Base-by-base conservation (phyloP, 2,888 invertebrate genomes). In the Stenotaenia linearis region DNA sequence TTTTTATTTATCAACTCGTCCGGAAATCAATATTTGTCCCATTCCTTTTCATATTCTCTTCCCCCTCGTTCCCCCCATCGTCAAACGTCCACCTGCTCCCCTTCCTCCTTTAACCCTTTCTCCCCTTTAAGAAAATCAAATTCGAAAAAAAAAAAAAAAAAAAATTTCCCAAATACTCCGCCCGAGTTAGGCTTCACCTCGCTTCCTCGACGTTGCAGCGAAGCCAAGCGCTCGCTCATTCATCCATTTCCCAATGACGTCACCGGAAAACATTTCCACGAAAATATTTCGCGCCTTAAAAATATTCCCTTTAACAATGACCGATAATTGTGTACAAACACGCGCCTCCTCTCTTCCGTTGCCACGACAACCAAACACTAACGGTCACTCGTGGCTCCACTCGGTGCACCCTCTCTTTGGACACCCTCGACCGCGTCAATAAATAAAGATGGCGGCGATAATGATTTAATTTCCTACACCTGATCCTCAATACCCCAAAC, bases 401-500 rank as follows among this genome's bases (percentile, higher is more conserved):
- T 69, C 69, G 69, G 9, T 69, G 69, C 69, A 69, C 69, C 69
- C 69, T 28, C 25, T 28, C 15, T 69, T 69, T 28, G 69, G 69
- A 69, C 69, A 28, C 28, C 69, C 69, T 69, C 69, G 25, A 23
- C 69, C 28, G 15, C 69, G 28, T 69, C 69, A 69, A 69, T 69
- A 69, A 69, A 69, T 69, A 69, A 69, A 69, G 69, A 69, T 69
- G 69, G 69, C 69, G 69, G 28, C 69, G 69, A 69, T 69, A 69
- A 69, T 69, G 69, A 69, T 69, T 69, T 69, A 69, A 69, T 69
- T 69, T 69, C 69, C 69, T 69, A 69, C 69, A 69, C 69, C 69
- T 69, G 69, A 69, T 69, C 69, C 69, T 28, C 69, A 15, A 23
- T 69, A 28, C 28, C 69, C 69, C 25, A 25, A 12, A 25, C 25